Base-by-base conservation (phyloP, 2,113 vertebrate species). In the Bubo blakistoni region DNA sequence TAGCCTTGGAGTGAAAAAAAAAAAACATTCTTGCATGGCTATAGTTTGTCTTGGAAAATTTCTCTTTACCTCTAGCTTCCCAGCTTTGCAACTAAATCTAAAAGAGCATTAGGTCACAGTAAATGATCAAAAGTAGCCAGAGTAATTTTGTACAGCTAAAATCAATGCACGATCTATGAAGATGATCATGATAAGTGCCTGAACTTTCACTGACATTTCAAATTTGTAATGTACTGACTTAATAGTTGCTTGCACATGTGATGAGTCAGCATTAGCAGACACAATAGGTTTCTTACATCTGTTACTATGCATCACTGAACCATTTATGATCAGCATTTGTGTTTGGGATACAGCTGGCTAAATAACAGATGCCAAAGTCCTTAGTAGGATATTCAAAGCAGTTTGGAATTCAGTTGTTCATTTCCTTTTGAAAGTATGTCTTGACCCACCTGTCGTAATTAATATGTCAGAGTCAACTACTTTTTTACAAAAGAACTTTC, bases 141-240 rank as follows among this genome's bases (percentile, higher is more conserved):
- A 57, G 18, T 38, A 18, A 38, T 76, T 88, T 36, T 29, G 13
- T 49, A 70, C 17, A 81, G 6, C 11, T 76, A 70, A 58, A 91
- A 77, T 86, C 63, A 83, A 15, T 66, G 36, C 7, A 66, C 36
- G 22, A 3, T 51, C 44, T 83, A 13, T 52, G 63, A 83, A 52
- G 49, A 69, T 65, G 34, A 77, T 54, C 15, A 16, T 74, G 30
- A 40, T 66, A 63, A 3, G 1, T 74, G 34, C 13, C 36, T 84
- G 84, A 91, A 88, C 62, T 61, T 58, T 70, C 40, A 65, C 26
- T 87, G 84, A 71, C 40, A 36, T 89, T 96, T 71, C 38, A 66
- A 42, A 69, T 72, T 55, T 84, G 14, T 30, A 77, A 52, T 34
- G 8, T 58, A 69, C 34, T 40, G n/a, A 67, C 52, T 79, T 82